Conservation (phyloP, 1,140 invertebrate genomes). For the Drosophila sucinea region DNA sequence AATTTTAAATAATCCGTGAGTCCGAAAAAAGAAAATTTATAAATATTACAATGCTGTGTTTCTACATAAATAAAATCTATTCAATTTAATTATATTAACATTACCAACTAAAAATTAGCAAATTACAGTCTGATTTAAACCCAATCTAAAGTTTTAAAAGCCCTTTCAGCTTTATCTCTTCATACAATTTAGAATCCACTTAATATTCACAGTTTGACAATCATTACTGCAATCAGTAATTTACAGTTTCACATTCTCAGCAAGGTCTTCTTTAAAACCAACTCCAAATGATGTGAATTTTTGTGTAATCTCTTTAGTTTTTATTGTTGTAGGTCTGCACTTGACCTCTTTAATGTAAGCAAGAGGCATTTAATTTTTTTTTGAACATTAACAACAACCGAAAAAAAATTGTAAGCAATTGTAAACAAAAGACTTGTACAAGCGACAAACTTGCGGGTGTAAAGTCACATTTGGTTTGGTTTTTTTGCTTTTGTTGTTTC, state of each 20-base stretch:
- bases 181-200: neutral
- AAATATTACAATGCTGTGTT: no score
- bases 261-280: conserved; percentile 20
- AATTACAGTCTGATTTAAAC: no score
- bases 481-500: conserved; percentile 4
- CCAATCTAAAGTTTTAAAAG: no score
- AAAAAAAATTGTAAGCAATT: conserved; percentile 19
- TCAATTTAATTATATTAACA: no score
- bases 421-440: conserved; percentile 70
- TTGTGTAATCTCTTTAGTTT: conserved; percentile 48
- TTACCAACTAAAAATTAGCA: no score
- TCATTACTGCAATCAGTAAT: neutral
- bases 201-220: neutral
- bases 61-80: no score
- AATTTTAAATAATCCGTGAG: no score
- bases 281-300: conserved; percentile 18
- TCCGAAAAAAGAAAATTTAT: no score
- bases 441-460: conserved; percentile 64
- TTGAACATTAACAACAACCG: conserved; percentile 36
- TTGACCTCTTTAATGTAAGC: conserved; percentile 61
- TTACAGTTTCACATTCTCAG: conserved; percentile 18
- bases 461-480: conserved; percentile 8
- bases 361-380: conserved; percentile 22
- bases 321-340: conserved; percentile 49
- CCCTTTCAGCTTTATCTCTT: no score